These are phyloP conservation scores for Bathynomus jamesi DNA, from an alignment of 1,140 invertebrate genomes.

Conservation along the genomic window DNA sequence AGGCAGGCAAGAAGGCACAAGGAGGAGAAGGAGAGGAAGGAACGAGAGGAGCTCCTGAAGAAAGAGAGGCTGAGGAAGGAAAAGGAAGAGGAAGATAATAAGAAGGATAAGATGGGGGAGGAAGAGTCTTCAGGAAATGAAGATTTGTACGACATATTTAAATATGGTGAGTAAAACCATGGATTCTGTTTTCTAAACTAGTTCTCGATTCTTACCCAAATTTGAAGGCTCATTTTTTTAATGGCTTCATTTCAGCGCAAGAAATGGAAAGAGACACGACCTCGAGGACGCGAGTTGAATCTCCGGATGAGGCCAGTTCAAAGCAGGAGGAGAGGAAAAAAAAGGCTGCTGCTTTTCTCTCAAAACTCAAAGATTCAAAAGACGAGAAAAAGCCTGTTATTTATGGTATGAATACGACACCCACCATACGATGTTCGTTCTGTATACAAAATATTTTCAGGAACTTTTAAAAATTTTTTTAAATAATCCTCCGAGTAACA, in stretches of 20 bases:
- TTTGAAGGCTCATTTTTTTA: not conserved
- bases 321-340: not conserved
- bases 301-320: not conserved
- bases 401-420: too few species aligned
- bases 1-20: not conserved
- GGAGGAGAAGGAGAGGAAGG: not conserved
- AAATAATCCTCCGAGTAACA: too few species aligned
- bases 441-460: too few species aligned
- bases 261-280: not conserved
- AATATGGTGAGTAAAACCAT: not conserved
- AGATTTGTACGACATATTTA: not conserved
- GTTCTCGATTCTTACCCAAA: too few species aligned
- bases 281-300: not conserved
- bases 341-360: not conserved
- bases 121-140: not conserved
- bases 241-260: not conserved
- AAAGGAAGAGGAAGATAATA: not conserved
- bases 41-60: not conserved
- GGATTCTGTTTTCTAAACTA: not conserved
- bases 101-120: not conserved
- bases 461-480: too few species aligned
- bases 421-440: too few species aligned
- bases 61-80: not conserved
- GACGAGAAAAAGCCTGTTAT: not conserved
- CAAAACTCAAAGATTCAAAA: not conserved